phyloP scores from a whole-genome alignment of 2,797 vertebrate species.

The Chloroceryle inda region DNA sequence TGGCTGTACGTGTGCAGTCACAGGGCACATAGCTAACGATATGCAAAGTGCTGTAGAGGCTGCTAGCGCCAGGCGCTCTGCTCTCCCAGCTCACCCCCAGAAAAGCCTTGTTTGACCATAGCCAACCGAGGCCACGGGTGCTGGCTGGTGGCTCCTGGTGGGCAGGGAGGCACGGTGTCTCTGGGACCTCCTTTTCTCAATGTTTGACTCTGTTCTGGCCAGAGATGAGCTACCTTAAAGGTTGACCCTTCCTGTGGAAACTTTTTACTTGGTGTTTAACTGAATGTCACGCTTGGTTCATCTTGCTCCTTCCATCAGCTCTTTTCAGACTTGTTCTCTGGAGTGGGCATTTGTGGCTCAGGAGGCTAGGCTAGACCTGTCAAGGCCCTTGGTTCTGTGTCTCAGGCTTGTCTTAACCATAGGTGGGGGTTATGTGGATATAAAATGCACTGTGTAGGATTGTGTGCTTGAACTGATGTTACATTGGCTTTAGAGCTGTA shows the following conservation, averaged over 20 bases:
- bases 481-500: slow-evolving; percentile 22
- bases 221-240: not conserved
- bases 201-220: not conserved
- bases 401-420: not conserved
- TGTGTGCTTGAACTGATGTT: slow-evolving; percentile 55
- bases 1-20: not conserved
- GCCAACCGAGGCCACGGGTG: not conserved
- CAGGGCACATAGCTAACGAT: not conserved
- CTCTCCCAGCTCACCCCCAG: not conserved
- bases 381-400: not conserved
- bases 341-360: not conserved
- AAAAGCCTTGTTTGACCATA: not conserved
- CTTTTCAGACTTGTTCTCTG: not conserved
- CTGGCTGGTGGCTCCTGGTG: not conserved
- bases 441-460: not conserved
- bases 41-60: not conserved
- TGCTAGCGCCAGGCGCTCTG: not conserved
- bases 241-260: not conserved
- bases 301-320: not conserved
- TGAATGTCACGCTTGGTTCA: not conserved
- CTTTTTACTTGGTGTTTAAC: not conserved
- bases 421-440: not conserved
- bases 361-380: not conserved
- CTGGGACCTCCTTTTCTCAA: not conserved
- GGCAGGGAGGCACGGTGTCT: not conserved